Conservation (phyloP, 1,140 invertebrate genomes). For the Cryptotermes secundus region DNA sequence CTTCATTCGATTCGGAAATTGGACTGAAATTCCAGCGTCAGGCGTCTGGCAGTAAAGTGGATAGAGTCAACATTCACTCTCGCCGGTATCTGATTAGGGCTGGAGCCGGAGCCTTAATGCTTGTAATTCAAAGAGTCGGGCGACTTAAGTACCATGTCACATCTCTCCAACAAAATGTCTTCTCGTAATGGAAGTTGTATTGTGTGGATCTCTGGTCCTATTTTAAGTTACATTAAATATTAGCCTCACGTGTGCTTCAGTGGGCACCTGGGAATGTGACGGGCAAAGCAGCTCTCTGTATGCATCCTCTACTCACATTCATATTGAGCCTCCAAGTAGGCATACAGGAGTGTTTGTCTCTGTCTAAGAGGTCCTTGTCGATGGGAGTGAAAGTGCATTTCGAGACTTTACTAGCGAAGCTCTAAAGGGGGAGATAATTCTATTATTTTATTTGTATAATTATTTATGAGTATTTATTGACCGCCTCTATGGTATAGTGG, state of each 20-base stretch:
- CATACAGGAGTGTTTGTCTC: too few relatives aligned
- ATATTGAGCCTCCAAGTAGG: too few relatives aligned
- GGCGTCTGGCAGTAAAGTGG: background rate
- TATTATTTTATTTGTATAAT: too few relatives aligned
- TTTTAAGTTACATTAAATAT: background rate
- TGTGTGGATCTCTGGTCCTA: background rate
- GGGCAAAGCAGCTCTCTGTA: too few relatives aligned
- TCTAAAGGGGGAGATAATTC: too few relatives aligned
- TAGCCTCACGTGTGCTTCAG: background rate
- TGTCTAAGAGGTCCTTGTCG: too few relatives aligned
- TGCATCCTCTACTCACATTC: too few relatives aligned
- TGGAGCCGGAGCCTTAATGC: background rate
- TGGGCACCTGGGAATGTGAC: background rate
- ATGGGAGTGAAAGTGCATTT: too few relatives aligned
- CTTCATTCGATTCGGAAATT: slow-evolving; percentile 4
- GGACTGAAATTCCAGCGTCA: background rate
- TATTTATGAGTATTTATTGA: too few relatives aligned
- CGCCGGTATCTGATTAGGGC: background rate
- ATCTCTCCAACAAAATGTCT: background rate
- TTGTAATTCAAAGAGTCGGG: too few relatives aligned
- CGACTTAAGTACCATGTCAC: background rate
- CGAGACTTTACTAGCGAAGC: too few relatives aligned
- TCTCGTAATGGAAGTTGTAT: background rate
- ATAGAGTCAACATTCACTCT: background rate
- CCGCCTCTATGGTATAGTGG: too few relatives aligned